Percentiles rank a stretch among this genome's conserved stretches.
phyloP scores from a whole-genome alignment of 2,888 invertebrate species.

The Chloromyia formosa region DNA sequence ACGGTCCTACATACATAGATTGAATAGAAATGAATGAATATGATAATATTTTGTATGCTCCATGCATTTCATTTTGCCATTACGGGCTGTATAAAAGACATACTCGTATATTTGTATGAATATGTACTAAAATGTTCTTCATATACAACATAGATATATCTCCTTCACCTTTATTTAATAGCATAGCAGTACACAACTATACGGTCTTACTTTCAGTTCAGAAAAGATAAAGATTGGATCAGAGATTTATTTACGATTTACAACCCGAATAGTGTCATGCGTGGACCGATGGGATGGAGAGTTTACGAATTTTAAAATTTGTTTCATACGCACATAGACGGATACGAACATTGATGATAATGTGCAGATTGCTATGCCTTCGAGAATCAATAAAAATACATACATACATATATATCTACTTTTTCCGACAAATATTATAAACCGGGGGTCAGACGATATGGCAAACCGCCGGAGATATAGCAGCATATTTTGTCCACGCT shows the following conservation, averaged over 20 bases:
- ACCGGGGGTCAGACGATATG: too few species aligned
- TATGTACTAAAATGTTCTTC: too few species aligned
- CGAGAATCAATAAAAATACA: too few species aligned
- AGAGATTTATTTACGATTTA: constrained; percentile 24
- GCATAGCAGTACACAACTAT: too few species aligned
- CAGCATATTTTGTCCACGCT: too few species aligned
- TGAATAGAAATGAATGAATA: background rate
- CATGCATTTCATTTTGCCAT: constrained; percentile 1
- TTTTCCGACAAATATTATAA: too few species aligned
- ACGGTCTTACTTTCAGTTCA: constrained; percentile 5
- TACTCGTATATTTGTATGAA: background rate
- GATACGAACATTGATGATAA: too few species aligned
- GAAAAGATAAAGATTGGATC: constrained; percentile 14
- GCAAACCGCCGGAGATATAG: too few species aligned
- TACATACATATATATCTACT: too few species aligned
- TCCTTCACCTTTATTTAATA: constrained; percentile 11
- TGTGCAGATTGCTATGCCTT: too few species aligned
- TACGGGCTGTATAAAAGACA: background rate
- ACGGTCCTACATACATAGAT: background rate
- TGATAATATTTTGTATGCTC: background rate
- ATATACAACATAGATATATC: background rate
- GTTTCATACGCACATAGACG: too few species aligned
- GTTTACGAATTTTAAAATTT: background rate
- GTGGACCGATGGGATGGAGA: background rate
- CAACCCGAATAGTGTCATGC: background rate